Evolutionary conservation across 2,113 vertebrate genomes (phyloP).

Genomic region (Oryzias curvinotus): DNA sequence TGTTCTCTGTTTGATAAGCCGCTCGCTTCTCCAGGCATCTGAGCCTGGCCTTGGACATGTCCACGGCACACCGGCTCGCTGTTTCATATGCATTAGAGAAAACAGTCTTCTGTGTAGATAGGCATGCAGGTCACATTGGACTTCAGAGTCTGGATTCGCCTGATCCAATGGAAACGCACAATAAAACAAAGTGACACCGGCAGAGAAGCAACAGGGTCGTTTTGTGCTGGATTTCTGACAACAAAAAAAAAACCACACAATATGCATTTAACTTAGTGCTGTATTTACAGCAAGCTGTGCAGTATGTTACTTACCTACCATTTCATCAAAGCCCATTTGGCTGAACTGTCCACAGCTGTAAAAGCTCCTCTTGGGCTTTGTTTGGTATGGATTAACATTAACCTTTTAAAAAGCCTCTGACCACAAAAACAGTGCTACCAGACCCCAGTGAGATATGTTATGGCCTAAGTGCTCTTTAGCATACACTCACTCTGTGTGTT

Average conservation of each 20-base stretch:
- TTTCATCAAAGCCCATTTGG: constrained; percentile 75
- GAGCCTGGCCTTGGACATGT: constrained; percentile 48
- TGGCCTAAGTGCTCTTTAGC: constrained; percentile 81
- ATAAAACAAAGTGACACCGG: constrained; percentile 58
- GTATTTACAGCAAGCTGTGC: constrained; percentile 66
- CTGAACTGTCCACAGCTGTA: constrained; percentile 73
- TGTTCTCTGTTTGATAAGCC: constrained; percentile 78
- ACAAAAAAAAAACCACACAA: constrained; percentile 23
- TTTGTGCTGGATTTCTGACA: constrained; percentile 32
- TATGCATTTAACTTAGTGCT: constrained; percentile 58
- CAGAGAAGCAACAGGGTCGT: constrained; percentile 22
- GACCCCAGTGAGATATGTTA: constrained; percentile 79
- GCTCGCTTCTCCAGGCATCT: constrained; percentile 58
- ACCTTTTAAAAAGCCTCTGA: constrained; percentile 82
- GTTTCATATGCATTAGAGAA: constrained; percentile 77
- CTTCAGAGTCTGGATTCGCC: constrained; percentile 51
- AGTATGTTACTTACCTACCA: constrained; percentile 69
- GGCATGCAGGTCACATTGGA: constrained; percentile 71
- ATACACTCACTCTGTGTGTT: constrained; percentile 56
- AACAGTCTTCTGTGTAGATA: constrained; percentile 75
- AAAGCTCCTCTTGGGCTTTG: constrained; percentile 78
- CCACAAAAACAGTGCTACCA: constrained; percentile 77
- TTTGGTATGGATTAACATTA: constrained; percentile 84
- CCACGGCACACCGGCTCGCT: constrained; percentile 61
- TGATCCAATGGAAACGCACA: constrained; percentile 55